phyloP scores from a whole-genome alignment of 2,113 vertebrate species.

The Struthidea cinerea region DNA sequence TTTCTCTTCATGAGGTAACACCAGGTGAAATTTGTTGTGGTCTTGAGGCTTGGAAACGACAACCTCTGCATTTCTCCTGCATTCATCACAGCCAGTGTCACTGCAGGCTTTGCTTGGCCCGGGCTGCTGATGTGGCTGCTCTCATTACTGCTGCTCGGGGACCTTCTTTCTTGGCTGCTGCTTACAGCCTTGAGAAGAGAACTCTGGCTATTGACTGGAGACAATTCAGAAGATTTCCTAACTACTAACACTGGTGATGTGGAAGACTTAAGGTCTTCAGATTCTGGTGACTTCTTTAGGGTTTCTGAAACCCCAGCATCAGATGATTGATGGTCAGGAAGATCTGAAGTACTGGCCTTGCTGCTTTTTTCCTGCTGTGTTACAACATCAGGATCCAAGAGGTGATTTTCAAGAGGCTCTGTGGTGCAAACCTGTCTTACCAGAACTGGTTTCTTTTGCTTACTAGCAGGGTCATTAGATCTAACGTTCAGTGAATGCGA shows the following conservation, averaged over 20 bases:
- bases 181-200: constrained; percentile 70
- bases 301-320: constrained; percentile 67
- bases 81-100: constrained; percentile 71
- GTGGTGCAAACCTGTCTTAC: constrained; percentile 92
- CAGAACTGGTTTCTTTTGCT: constrained; percentile 88
- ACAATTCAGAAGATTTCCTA: constrained; percentile 56
- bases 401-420: constrained; percentile 84
- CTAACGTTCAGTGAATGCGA: constrained; percentile 74
- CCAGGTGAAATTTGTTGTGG: constrained; percentile 91
- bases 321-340: constrained; percentile 41
- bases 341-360: constrained; percentile 24
- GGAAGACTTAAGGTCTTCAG: constrained; percentile 66
- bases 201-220: constrained; percentile 45
- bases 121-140: constrained; percentile 64
- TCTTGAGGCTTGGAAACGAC: constrained; percentile 93
- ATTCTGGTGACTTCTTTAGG: constrained; percentile 65
- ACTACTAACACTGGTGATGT: neutral
- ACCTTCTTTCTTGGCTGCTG: constrained; percentile 76
- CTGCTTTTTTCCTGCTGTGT: constrained; percentile 63
- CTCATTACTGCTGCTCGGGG: constrained; percentile 64
- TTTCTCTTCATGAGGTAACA: constrained; percentile 91
- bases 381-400: constrained; percentile 74
- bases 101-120: constrained; percentile 71
- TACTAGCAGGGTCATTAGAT: constrained; percentile 72
- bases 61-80: constrained; percentile 77